phyloP scores from a whole-genome alignment of 1,140 invertebrate genomes.

The Lasaia peninsularis region DNA sequence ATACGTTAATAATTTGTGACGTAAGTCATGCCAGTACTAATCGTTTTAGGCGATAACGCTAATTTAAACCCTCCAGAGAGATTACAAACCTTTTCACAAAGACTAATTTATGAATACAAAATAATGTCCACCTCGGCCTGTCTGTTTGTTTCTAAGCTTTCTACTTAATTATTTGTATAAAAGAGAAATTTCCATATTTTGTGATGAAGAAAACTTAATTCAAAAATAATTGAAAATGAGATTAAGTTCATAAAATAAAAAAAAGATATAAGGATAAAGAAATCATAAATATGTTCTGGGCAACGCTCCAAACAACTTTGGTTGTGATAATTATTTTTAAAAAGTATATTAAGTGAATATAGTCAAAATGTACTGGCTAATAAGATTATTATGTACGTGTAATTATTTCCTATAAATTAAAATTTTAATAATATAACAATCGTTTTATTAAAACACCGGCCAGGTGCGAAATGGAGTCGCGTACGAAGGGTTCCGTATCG shows the following conservation, averaged over 20 bases:
- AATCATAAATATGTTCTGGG: no score
- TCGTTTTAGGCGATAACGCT: conserved; percentile 3
- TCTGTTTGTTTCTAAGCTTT: no score
- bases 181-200: no score
- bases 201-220: no score
- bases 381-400: conserved; percentile 6
- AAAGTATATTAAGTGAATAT: neutral
- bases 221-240: no score
- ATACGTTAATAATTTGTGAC: neutral
- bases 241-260: no score
- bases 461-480: no score
- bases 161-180: no score
- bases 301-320: neutral
- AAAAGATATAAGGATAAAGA: no score
- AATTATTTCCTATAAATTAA: conserved; percentile 11
- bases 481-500: no score
- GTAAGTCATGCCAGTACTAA: conserved; percentile 6
- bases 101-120: no score
- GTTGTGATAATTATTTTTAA: conserved; percentile 4
- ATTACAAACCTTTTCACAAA: conserved; percentile 9
- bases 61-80: conserved; percentile 7
- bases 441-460: neutral
- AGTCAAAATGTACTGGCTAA: conserved; percentile 5
- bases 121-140: no score
- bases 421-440: neutral